A percentile compares a stretch with the other conserved stretches of the same genome.
Conservation (phyloP, 2,797 vertebrate genomes). For the Novumbra hubbsi region DNA sequence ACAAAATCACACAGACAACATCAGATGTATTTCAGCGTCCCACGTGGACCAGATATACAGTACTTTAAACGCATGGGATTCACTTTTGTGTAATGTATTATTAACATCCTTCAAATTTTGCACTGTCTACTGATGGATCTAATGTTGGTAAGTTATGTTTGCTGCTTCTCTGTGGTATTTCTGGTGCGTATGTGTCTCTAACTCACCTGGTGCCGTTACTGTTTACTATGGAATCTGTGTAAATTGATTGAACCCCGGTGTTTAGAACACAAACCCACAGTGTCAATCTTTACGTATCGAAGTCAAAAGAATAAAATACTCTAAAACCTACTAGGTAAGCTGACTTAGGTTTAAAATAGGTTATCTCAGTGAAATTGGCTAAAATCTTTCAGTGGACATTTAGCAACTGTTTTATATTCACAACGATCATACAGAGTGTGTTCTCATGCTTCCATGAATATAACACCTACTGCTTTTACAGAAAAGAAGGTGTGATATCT, state of each 20-base stretch:
- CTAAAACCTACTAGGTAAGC: neutral
- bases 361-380: neutral
- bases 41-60: neutral
- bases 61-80: neutral
- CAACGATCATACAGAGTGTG: neutral
- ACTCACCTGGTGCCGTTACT: slow-evolving; percentile 19
- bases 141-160: slow-evolving; percentile 3
- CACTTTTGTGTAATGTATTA: neutral
- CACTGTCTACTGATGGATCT: neutral
- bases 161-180: slow-evolving; percentile 13
- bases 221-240: slow-evolving; percentile 19
- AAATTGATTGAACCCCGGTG: neutral
- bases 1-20: slow-evolving; percentile 11
- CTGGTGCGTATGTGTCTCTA: neutral
- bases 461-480: too few relatives aligned
- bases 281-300: neutral
- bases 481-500: neutral
- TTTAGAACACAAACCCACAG: neutral
- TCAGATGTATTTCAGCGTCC: neutral
- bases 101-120: neutral
- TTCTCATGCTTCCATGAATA: neutral
- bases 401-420: neutral
- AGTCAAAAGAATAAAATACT: neutral
- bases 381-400: neutral
- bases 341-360: neutral